Base-by-base conservation (phyloP, 2,797 vertebrate genomes). In the Apogon talboti region DNA sequence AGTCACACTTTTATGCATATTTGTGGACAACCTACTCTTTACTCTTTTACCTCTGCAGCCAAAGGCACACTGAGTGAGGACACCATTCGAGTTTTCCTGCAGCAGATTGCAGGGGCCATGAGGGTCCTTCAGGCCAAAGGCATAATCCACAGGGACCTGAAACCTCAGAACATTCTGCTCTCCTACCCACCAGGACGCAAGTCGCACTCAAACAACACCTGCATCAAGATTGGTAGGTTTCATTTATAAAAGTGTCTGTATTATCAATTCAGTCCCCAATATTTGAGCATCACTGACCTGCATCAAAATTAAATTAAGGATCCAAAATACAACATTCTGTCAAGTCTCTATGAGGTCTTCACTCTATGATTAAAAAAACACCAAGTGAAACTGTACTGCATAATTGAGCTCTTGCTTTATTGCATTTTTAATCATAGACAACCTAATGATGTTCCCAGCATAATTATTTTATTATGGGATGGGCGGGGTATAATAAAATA, bases 21-120 rank as follows among this genome's bases (percentile, higher is more conserved):
- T 10, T 56, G 0, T 2, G 0, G 2, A 38, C 10, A 6, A 37
- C 45, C 6, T 2, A 18, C 11, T 28, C 16, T 50, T 18, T 66
- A 8, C 18, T 38, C 2, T 15, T 44, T 51, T 28, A 3, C 16
- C 4, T 24, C 53, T 54, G n/a, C 82, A 99, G 98, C 95, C 43
- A 99, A 99, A 92, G 94, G 98, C 63, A 98, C 98, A 0, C 94
- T 99, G 45, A 99, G 98, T 4, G 98, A 98, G 91, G 98, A 98
- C 90, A 99, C 98, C 37, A 98, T 99, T 86, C 93, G 96, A 49
- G 93, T 98, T 63, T 99, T 99, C 88, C 94, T 99, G 82, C 96
- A 97, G 91, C 98, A 99, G 92, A 98, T 99, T 11, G 94, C 96
- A 0, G 96, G 97, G 0, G 97, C 98, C 82, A 98, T 99, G 97